Percentiles rank a stretch among this genome's conserved stretches.
Conservation (phyloP, 2,113 vertebrate genomes). For the Plotosus lineatus region DNA sequence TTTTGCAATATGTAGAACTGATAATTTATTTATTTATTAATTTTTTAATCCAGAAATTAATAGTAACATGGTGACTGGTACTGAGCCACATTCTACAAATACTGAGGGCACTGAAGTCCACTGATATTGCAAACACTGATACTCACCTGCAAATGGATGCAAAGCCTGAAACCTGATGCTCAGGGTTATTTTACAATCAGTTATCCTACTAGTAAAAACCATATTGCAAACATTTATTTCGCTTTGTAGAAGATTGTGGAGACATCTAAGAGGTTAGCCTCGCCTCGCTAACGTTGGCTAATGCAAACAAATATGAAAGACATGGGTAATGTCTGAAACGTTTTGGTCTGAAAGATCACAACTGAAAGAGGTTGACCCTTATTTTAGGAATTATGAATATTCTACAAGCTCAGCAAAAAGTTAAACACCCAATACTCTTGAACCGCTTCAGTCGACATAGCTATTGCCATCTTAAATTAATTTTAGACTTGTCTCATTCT, state of each 20-base stretch:
- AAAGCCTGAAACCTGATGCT: neutral
- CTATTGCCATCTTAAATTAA: neutral
- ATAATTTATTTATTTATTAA: too few species aligned
- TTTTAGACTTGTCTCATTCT: neutral
- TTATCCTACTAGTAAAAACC: neutral
- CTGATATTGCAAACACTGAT: neutral
- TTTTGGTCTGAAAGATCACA: neutral
- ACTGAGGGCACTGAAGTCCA: neutral
- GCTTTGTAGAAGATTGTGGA: neutral
- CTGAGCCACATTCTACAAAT: neutral
- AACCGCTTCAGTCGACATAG: neutral
- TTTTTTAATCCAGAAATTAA: neutral
- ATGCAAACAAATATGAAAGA: neutral
- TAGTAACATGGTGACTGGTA: neutral
- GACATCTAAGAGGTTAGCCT: neutral
- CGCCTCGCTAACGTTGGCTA: neutral
- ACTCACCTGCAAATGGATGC: neutral
- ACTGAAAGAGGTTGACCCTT: neutral
- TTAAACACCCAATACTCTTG: neutral
- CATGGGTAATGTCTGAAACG: neutral
- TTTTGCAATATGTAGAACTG: too few species aligned
- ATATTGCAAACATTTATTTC: neutral
- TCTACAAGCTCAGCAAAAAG: neutral
- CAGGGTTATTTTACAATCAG: neutral
- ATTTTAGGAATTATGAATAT: neutral